Percentiles rank a stretch among this genome's conserved stretches.
These are phyloP conservation scores for Diarsia mendica DNA, from an alignment of 2,888 invertebrate species.

Conservation along the genomic window DNA sequence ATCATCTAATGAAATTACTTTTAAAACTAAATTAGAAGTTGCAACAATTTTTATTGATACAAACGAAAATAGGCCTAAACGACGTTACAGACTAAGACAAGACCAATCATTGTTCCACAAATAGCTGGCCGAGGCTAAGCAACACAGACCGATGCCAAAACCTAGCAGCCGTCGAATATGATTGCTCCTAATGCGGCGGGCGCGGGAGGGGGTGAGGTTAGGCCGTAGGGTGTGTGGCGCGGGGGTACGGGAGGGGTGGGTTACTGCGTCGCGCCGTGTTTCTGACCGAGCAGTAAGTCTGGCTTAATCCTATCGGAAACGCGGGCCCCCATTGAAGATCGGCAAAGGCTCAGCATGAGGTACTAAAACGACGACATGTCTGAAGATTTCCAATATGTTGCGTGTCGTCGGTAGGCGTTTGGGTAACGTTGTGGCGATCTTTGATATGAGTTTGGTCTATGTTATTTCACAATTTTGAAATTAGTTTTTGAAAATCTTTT, in stretches of 20 bases:
- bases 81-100: constrained; percentile 84
- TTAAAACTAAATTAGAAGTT: constrained; percentile 2
- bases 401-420: constrained; percentile 41
- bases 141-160: constrained; percentile 89
- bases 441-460: constrained; percentile 17
- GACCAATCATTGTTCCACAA: constrained; percentile 88
- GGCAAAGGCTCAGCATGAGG: constrained; percentile 76
- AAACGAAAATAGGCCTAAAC: constrained; percentile 75
- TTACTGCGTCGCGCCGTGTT: constrained; percentile 86
- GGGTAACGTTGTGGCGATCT: constrained; percentile 47
- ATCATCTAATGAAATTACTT: constrained; percentile 12
- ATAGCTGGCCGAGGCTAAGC: constrained; percentile 86
- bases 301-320: constrained; percentile 90
- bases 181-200: constrained; percentile 89
- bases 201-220: constrained; percentile 73
- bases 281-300: constrained; percentile 90
- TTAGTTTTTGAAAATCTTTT: too few species aligned
- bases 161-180: constrained; percentile 89
- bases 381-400: constrained; percentile 75
- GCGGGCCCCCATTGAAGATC: constrained; percentile 89
- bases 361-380: constrained; percentile 77
- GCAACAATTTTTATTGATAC: constrained; percentile 52
- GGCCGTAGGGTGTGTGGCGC: constrained; percentile 68
- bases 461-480: constrained; percentile 5
- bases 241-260: constrained; percentile 69